A percentile compares a stretch with the other conserved stretches of the same genome.
phyloP scores from a whole-genome alignment of 2,888 invertebrate genomes.

The Cheilosia vernalis region DNA sequence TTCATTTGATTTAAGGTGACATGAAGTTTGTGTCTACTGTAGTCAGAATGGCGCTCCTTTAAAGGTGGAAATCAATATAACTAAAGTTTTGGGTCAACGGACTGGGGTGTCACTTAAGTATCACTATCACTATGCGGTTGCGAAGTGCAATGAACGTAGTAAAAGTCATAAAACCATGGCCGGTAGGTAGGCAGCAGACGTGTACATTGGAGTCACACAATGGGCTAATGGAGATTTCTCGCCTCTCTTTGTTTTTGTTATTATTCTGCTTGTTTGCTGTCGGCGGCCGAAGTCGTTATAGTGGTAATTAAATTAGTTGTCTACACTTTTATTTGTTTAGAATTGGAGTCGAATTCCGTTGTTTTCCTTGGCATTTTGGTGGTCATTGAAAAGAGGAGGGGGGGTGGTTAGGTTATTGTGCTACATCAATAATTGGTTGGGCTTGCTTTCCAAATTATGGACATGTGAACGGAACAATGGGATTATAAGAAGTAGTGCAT shows the following conservation, averaged over 20 bases:
- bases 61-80: constrained; percentile 26
- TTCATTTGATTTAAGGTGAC: too few species aligned
- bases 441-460: too few species aligned
- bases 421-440: too few species aligned
- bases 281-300: neutral
- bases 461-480: too few species aligned
- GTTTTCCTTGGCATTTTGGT: constrained; percentile 11
- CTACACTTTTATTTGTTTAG: neutral
- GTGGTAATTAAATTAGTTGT: constrained; percentile 56
- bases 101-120: constrained; percentile 16
- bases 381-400: neutral
- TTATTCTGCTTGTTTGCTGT: constrained; percentile 28
- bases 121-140: neutral
- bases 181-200: constrained; percentile 16
- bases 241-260: constrained; percentile 26
- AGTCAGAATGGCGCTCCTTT: neutral
- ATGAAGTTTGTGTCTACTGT: too few species aligned
- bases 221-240: constrained; percentile 29
- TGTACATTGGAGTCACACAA: constrained; percentile 33
- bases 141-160: constrained; percentile 47
- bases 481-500: too few species aligned
- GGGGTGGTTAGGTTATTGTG: neutral
- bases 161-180: constrained; percentile 50
- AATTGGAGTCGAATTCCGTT: neutral
- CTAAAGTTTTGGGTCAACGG: constrained; percentile 47